Percentiles rank a stretch among this genome's conserved stretches.
phyloP scores from a whole-genome alignment of 2,797 vertebrate genomes.

The Fratercula arctica region DNA sequence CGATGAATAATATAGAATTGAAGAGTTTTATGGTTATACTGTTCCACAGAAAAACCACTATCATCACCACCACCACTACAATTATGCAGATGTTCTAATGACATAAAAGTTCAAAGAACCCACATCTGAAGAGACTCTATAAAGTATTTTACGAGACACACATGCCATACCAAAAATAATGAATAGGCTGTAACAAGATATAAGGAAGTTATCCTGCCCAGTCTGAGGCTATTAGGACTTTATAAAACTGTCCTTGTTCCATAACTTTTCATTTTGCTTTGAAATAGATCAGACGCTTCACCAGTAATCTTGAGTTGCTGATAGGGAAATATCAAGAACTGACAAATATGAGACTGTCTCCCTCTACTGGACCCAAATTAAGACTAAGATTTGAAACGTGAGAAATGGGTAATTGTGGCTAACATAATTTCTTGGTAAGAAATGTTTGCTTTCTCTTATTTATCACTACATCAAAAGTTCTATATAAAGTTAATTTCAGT shows the following conservation, averaged over 20 bases:
- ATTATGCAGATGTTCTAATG: background rate
- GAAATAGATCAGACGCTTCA: slow-evolving; percentile 65
- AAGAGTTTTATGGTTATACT: background rate
- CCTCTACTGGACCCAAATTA: slow-evolving; percentile 47
- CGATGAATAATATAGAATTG: background rate
- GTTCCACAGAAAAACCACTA: background rate
- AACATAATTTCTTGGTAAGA: background rate
- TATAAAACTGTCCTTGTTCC: slow-evolving; percentile 60
- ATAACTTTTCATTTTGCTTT: slow-evolving; percentile 49
- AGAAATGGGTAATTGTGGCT: background rate
- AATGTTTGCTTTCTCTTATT: background rate
- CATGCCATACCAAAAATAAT: slow-evolving; percentile 50
- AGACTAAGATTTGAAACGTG: background rate
- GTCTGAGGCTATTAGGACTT: background rate
- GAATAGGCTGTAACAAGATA: slow-evolving; percentile 63
- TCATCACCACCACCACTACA: slow-evolving; percentile 21
- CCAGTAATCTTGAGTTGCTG: slow-evolving; percentile 44
- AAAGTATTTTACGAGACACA: slow-evolving; percentile 52
- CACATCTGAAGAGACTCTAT: slow-evolving; percentile 32
- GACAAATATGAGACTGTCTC: slow-evolving; percentile 43
- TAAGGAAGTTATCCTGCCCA: slow-evolving; percentile 36
- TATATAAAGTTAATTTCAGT: background rate
- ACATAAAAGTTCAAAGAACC: slow-evolving; percentile 53
- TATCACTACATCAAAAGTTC: background rate
- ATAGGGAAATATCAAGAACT: slow-evolving; percentile 23